Base-by-base conservation (phyloP, 2,113 vertebrate genomes). In the Dolichallabes microphthalmus region DNA sequence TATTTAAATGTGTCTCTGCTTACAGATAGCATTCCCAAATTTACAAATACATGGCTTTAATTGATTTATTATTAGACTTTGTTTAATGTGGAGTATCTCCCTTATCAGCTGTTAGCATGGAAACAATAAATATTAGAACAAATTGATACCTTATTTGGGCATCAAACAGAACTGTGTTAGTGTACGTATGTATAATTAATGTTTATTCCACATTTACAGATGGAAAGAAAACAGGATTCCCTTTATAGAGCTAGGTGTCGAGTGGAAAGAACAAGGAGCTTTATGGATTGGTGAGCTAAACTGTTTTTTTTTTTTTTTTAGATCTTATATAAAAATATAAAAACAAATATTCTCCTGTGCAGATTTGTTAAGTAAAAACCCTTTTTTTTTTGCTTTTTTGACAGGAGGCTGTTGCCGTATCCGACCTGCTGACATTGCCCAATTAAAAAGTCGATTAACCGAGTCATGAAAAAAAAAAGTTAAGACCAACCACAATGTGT, bases 391-490 rank as follows among this genome's bases (percentile, higher is more conserved):
- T 35, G 32, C 35, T 77, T 68, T 22, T 86, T 85, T 53, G 10
- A 73, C 52, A 96, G 95, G 95, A 5, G 95, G 95, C 20, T 96
- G 95, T 88, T 96, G 95, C 69, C 88, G 93, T 7, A 86, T 94
- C 1, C 5, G 89, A 63, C 94, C 95, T 0, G 68, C 89, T 80
- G 91, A 94, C 32, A 94, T 95, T 1, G 77, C 89, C 3, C 89
- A 92, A 76, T 61, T 96, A 55, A 91, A 83, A 69, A 66, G 45
- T 9, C 83, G 85, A 32, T 85, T 95, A 58, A 86, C 30, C 7
- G 25, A 75, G 14, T 55, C 58, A 6, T 7, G 57, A n/a, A 80
- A 68, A 11, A 20, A 27, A 7, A 53, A 45, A 85, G 22, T 55
- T 66, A 32, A 66, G 55, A 74, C 15, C n/a, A 45, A 7, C 45